These are phyloP conservation scores for Oophaga pumilio DNA, from an alignment of 2,113 vertebrate genomes.

Conservation along the genomic window DNA sequence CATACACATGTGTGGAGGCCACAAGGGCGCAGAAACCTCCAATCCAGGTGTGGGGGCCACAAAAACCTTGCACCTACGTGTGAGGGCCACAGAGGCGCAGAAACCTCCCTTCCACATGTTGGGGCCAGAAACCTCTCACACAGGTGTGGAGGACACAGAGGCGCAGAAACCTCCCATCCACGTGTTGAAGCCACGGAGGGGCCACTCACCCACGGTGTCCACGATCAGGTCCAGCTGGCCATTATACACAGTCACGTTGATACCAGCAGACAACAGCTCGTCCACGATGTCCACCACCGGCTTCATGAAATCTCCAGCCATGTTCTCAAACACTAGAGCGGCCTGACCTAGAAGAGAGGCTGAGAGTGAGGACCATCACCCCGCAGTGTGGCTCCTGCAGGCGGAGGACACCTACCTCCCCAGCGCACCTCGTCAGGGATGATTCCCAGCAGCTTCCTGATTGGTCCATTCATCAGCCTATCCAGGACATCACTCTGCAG, in stretches of 20 bases:
- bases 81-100: too few relatives aligned
- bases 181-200: too few relatives aligned
- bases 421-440: constrained; percentile 88
- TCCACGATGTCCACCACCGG: constrained; percentile 85
- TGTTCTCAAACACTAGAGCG: constrained; percentile 78
- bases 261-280: constrained; percentile 76
- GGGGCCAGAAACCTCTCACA: neutral
- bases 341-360: constrained; percentile 77
- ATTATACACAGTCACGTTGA: constrained; percentile 91
- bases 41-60: too few relatives aligned
- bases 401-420: constrained; percentile 81
- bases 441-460: constrained; percentile 85
- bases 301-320: constrained; percentile 94
- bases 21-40: too few relatives aligned
- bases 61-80: too few relatives aligned
- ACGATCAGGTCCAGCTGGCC: constrained; percentile 97
- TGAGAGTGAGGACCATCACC: too few relatives aligned
- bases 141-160: neutral
- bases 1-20: too few relatives aligned
- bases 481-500: constrained; percentile 76
- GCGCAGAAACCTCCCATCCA: neutral
- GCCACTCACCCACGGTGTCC: constrained; percentile 86
- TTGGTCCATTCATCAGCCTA: constrained; percentile 90
- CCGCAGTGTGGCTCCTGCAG: neutral
- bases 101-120: too few relatives aligned